These are phyloP conservation scores for Nothobranchius kuhntae DNA, from an alignment of 2,113 vertebrate species.

Conservation along the genomic window DNA sequence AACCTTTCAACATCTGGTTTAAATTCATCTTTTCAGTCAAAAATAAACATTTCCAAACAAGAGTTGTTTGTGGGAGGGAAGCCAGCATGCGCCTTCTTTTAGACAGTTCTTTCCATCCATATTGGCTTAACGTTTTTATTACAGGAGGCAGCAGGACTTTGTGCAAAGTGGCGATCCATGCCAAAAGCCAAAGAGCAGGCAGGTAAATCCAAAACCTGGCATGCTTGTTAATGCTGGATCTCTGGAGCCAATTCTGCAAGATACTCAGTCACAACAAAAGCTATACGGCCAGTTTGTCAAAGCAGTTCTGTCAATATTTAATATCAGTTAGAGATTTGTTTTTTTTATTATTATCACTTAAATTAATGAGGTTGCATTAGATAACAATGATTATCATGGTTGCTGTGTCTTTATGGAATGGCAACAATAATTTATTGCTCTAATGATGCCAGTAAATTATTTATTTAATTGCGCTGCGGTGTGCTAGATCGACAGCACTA, in stretches of 20 bases:
- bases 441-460: conserved; percentile 10
- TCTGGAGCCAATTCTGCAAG: not conserved
- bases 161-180: not conserved
- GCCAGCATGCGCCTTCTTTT: too few species aligned
- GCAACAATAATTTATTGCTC: conserved; percentile 14
- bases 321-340: conserved; percentile 8
- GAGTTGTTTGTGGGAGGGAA: too few species aligned
- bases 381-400: conserved; percentile 5
- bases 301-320: not conserved
- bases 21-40: too few species aligned
- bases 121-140: not conserved
- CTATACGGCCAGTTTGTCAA: not conserved
- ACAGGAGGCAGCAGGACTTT: not conserved
- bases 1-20: too few species aligned
- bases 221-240: not conserved
- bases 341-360: conserved; percentile 5
- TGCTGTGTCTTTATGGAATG: conserved; percentile 5
- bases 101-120: not conserved
- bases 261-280: not conserved
- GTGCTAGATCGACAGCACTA: not conserved
- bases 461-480: conserved; percentile 1
- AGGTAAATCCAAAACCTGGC: not conserved
- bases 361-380: conserved; percentile 12
- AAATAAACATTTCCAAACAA: too few species aligned
- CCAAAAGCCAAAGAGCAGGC: not conserved